These are phyloP conservation scores for Resseliella maxima DNA, from an alignment of 2,888 invertebrate genomes.

Conservation along the genomic window DNA sequence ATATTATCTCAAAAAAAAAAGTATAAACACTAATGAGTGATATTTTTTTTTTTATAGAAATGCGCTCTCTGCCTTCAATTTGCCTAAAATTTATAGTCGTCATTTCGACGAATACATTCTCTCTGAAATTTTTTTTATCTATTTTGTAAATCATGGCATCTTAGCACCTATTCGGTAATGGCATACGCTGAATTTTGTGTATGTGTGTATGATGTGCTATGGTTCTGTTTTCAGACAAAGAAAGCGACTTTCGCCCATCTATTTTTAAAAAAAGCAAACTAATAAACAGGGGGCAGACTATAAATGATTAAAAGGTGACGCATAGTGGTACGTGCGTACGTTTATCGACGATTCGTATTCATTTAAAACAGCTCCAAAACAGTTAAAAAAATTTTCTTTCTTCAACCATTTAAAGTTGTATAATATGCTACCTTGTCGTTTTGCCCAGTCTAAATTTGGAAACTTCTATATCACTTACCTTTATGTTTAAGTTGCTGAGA, in stretches of 20 bases:
- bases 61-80: conserved; percentile 34
- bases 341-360: neutral
- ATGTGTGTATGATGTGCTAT: neutral
- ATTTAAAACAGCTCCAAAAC: conserved; percentile 51
- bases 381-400: neutral
- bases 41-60: conserved; percentile 9
- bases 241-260: neutral
- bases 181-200: neutral
- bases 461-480: conserved; percentile 51
- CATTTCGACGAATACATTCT: neutral
- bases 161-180: neutral
- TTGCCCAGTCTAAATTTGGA: conserved; percentile 46
- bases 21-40: neutral
- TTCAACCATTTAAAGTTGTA: neutral
- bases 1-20: neutral
- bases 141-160: neutral
- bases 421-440: conserved; percentile 29
- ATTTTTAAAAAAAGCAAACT: conserved; percentile 43
- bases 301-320: conserved; percentile 26
- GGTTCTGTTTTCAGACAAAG: too few relatives aligned
- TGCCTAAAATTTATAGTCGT: neutral
- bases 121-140: neutral
- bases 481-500: conserved; percentile 54
- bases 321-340: conserved; percentile 20
- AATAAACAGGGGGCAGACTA: neutral